These are phyloP conservation scores for Eilema griseolum DNA, from an alignment of 2,888 invertebrate genomes.

Conservation along the genomic window DNA sequence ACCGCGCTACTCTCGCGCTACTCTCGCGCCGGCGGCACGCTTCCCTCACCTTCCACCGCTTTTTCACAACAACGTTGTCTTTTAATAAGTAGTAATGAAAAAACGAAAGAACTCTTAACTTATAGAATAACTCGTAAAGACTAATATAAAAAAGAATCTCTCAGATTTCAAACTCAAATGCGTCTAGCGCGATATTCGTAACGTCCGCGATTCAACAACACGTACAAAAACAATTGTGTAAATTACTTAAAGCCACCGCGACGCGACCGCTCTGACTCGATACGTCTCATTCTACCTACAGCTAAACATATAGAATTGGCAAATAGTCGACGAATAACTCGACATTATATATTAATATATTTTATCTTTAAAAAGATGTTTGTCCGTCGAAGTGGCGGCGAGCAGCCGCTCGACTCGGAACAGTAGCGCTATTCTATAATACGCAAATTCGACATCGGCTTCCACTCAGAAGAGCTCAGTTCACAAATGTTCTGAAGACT, in stretches of 20 bases:
- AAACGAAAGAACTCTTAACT: slow-evolving; percentile 48
- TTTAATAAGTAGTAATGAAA: slow-evolving; percentile 38
- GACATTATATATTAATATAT: slow-evolving; percentile 32
- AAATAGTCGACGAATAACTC: slow-evolving; percentile 36
- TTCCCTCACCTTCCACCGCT: slow-evolving; percentile 28
- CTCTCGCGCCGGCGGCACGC: slow-evolving; percentile 49
- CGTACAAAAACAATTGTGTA: slow-evolving; percentile 51
- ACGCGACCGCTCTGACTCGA: slow-evolving; percentile 32
- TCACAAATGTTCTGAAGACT: background rate
- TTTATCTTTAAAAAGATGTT: background rate
- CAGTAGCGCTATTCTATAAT: background rate
- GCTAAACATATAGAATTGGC: slow-evolving; percentile 9
- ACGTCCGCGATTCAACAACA: slow-evolving; percentile 54
- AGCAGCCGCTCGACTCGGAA: background rate
- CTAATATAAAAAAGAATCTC: slow-evolving; percentile 63
- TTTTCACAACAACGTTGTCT: slow-evolving; percentile 38
- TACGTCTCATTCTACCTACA: slow-evolving; percentile 34
- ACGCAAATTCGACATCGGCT: background rate
- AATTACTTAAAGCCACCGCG: slow-evolving; percentile 63
- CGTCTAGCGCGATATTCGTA: slow-evolving; percentile 67
- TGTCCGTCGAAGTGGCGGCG: background rate
- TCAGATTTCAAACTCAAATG: slow-evolving; percentile 62
- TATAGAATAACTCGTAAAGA: slow-evolving; percentile 38
- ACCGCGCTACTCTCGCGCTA: background rate
- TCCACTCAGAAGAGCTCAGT: background rate